A percentile compares a stretch with the other conserved stretches of the same genome.
phyloP scores from a whole-genome alignment of 2,797 vertebrate species.

The Megalops cyprinoides region DNA sequence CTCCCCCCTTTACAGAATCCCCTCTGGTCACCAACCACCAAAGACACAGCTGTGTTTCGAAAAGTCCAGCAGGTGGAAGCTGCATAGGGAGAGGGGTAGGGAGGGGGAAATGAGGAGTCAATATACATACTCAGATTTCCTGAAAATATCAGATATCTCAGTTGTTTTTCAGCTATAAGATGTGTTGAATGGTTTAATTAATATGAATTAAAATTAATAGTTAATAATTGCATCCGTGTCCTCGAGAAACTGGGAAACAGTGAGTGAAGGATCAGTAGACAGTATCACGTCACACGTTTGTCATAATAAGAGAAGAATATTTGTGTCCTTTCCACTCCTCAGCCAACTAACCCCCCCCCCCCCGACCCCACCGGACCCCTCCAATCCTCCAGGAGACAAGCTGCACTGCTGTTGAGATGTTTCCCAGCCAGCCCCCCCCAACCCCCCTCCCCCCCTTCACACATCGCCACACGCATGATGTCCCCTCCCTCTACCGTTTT shows the following conservation, averaged over 20 bases:
- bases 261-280: neutral
- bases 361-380: too few relatives aligned
- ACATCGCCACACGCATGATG: too few relatives aligned
- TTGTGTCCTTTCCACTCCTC: neutral
- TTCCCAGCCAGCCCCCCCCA: slow-evolving; percentile 29
- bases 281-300: neutral
- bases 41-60: slow-evolving; percentile 60
- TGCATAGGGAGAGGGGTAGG: neutral
- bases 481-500: slow-evolving; percentile 32
- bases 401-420: slow-evolving; percentile 27
- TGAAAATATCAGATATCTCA: too few relatives aligned
- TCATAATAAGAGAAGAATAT: slow-evolving; percentile 30
- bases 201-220: too few relatives aligned
- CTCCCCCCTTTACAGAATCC: slow-evolving; percentile 52
- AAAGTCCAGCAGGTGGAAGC: slow-evolving; percentile 22
- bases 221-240: too few relatives aligned
- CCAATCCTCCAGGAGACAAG: too few relatives aligned
- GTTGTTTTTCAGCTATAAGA: too few relatives aligned
- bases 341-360: neutral
- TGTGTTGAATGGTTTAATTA: too few relatives aligned
- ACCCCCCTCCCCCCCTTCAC: slow-evolving; percentile 13
- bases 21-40: slow-evolving; percentile 53
- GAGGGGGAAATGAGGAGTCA: too few relatives aligned
- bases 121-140: too few relatives aligned
- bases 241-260: too few relatives aligned